Evolutionary conservation across 2,113 vertebrate species (phyloP).

Genomic region (Chaetodon auriga): DNA sequence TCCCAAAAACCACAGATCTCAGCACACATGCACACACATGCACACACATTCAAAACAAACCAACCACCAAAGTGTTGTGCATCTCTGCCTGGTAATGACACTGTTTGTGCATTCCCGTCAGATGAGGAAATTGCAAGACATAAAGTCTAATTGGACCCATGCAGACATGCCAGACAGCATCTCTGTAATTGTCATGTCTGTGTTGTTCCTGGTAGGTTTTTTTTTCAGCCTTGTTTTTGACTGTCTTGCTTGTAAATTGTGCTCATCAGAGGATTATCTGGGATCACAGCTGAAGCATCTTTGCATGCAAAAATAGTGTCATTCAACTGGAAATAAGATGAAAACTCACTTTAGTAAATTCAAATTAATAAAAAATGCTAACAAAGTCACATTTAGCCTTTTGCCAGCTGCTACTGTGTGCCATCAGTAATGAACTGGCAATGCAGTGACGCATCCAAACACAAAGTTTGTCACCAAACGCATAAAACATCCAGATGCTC

Average conservation of each 20-base stretch:
- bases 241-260: background rate
- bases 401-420: background rate
- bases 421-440: background rate
- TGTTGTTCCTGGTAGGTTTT: background rate
- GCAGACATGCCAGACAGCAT: background rate
- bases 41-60: background rate
- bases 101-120: background rate
- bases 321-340: background rate
- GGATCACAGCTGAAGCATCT: background rate
- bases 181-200: slow-evolving; percentile 28
- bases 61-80: background rate
- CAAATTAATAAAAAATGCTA: no score
- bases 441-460: background rate
- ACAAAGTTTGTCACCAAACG: background rate
- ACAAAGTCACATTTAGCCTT: background rate
- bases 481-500: background rate
- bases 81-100: slow-evolving; percentile 20
- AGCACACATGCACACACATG: background rate
- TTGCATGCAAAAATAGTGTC: background rate
- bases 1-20: background rate
- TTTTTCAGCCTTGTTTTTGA: slow-evolving; percentile 18
- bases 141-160: slow-evolving; percentile 24
- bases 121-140: slow-evolving; percentile 26
- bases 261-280: background rate
- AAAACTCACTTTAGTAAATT: background rate